Evolutionary conservation across 1,140 invertebrate species (phyloP).

Genomic region (Cardiocondyla obscurior): DNA sequence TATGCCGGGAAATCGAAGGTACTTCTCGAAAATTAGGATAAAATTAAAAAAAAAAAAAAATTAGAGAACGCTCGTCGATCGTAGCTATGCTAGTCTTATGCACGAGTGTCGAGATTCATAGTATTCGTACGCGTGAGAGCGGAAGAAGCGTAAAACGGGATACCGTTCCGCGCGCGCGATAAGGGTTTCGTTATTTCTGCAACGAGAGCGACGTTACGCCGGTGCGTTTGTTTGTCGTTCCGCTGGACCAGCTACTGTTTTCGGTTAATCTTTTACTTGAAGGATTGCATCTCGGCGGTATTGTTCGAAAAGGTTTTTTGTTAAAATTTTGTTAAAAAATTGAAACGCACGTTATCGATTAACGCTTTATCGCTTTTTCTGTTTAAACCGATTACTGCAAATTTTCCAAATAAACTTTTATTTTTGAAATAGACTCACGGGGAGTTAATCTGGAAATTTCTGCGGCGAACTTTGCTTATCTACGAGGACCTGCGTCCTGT

Average conservation of each 20-base stretch:
- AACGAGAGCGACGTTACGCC: neutral
- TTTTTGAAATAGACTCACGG: neutral
- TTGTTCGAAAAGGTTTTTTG: no score
- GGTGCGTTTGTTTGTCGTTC: neutral
- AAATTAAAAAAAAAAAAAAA: conserved; percentile 21
- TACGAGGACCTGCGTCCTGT: neutral
- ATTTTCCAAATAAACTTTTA: neutral
- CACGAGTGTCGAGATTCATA: conserved; percentile 55
- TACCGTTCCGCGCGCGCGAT: conserved; percentile 65
- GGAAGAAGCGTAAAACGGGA: conserved; percentile 63
- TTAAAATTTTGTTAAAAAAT: conserved; percentile 3
- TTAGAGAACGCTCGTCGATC: conserved; percentile 35
- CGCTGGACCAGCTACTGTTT: conserved; percentile 5
- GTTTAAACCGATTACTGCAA: neutral
- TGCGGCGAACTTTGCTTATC: conserved; percentile 12
- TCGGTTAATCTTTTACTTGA: conserved; percentile 6
- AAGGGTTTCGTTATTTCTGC: conserved; percentile 49
- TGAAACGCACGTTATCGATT: neutral
- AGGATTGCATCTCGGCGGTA: neutral
- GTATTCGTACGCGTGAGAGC: conserved; percentile 64
- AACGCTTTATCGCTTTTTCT: neutral
- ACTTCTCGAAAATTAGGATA: neutral
- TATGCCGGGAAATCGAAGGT: neutral
- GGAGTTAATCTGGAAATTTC: conserved; percentile 3
- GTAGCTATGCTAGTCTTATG: conserved; percentile 66